Evolutionary conservation across 2,888 invertebrate species (phyloP), one percentile per base, ranked within the genome.

Genomic region (Dryobota labecula): DNA sequence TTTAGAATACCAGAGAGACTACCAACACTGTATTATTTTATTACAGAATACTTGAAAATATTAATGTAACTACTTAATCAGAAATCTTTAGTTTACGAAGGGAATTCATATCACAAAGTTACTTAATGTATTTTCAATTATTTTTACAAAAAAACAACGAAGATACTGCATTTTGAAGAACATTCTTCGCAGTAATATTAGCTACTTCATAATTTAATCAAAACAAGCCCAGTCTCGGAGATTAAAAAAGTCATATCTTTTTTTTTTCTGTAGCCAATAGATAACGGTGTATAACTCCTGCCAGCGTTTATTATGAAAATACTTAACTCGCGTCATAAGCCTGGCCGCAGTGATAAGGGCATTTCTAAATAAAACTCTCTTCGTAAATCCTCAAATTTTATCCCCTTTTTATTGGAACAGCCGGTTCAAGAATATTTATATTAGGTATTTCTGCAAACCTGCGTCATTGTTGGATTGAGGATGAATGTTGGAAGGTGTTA

Each of bases 281-380:
- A 82, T 79, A 84, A 76, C 80, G 57, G 38, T 36, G 53, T 71
- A n/a, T 9, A 80, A 78, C 66, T 80, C 61, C 20, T 51, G 67
- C 24, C 61, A 30, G 15, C 24, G 56, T 76, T 84, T 84, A 71
- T 80, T 75, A 78, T 73, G 65, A 76, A 84, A 84, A 86, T 82
- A 82, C 71, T 74, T 73, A 81, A 67, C 69, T 65, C 45, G 45
- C 58, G 73, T 74, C 82, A 82, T 87, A 85, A 86, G 79, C 74
- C 84, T 82, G 86, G 43, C 56, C 71, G 60, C 76, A 78, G 70
- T 84, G 87, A 87, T 87, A 87, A 87, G 82, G 72, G 60, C 57
- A 47, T 67, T 67, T 68, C 73, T 81, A 82, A 86, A 87, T 87
- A 87, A 82, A 84, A 84, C 71, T 80, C 73, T 76, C 69, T 82